Evolutionary conservation across 2,888 invertebrate species (phyloP), one percentile per base, ranked within the genome.

Genomic region (Galerucella calmariensis): DNA sequence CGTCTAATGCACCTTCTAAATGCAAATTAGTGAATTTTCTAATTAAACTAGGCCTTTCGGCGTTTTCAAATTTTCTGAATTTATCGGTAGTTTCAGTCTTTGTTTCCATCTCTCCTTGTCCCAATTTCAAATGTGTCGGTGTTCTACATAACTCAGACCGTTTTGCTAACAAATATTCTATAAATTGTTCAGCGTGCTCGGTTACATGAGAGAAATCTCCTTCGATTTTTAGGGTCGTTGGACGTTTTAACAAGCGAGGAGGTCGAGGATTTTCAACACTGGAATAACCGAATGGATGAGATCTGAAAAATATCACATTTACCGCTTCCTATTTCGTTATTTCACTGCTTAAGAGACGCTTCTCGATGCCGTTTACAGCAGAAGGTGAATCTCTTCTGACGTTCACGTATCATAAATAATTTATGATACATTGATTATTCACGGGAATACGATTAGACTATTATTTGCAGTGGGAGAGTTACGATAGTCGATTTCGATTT

Each of bases 81-180:
- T 89, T 87, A 53, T 89, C 89, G 70, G 87, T 85, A 79, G 87
- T 89, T 80, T 90, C 90, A 61, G 90, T 89, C 80, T 86, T 86
- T 20, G 85, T 87, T 56, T 88, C 86, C 85, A 90, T 88, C 5
- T 83, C 82, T 72, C 86, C 87, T 46, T 56, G 62, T 77, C 84
- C 84, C 56, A 86, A 63, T 76, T 84, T 84, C 73, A 86, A 80
- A 44, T 81, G 84, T 9, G 85, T 81, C 83, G 88, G 62, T 86
- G 87, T 82, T 87, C 89, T 67, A 85, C 86, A 84, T 48, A 90
- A 83, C 35, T 88, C 85, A 5, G 88, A 84, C 16, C 88, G 85
- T 74, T 88, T 87, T 10, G 82, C 79, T n/a, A 89, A 85, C 61
- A 88, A 83, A 81, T 88, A 88, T 27, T 88, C 84, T 51, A 89